Evolutionary conservation across 2,113 vertebrate species (phyloP).

Genomic region (Scatophagus argus): DNA sequence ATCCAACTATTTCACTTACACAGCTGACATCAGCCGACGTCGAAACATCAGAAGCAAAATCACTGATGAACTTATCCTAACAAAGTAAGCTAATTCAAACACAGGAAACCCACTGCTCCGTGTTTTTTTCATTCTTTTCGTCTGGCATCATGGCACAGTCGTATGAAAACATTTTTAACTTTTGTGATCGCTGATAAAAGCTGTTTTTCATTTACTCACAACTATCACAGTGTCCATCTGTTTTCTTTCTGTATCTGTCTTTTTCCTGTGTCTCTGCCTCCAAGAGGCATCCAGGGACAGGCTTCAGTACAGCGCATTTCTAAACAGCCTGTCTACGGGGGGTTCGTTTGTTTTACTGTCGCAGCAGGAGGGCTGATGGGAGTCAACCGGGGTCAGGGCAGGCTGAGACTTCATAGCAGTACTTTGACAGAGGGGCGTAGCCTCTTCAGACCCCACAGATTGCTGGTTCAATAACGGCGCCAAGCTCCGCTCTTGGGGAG

Average conservation of each 20-base stretch:
- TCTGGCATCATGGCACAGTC: constrained; percentile 6
- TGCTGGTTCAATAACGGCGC: constrained; percentile 75
- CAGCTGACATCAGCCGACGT: constrained; percentile 31
- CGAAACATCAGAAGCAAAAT: constrained; percentile 52
- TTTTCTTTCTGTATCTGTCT: constrained; percentile 52
- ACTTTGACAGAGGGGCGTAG: constrained; percentile 76
- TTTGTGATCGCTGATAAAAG: constrained; percentile 13
- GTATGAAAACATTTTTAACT: constrained; percentile 30
- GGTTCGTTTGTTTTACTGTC: constrained; percentile 82
- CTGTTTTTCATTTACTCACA: constrained; percentile 2
- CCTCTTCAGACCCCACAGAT: constrained; percentile 78
- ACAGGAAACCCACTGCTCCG: constrained; percentile 3
- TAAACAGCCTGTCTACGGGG: constrained; percentile 78
- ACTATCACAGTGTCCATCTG: neutral
- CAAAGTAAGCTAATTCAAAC: constrained; percentile 23
- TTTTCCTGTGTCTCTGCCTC: constrained; percentile 48
- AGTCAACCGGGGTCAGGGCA: constrained; percentile 81
- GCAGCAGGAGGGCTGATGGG: constrained; percentile 77
- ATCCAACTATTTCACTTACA: constrained; percentile 39
- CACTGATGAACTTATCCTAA: constrained; percentile 5
- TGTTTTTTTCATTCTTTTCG: neutral
- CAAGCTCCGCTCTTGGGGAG: constrained; percentile 53
- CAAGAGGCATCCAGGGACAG: constrained; percentile 69
- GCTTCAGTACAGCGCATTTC: constrained; percentile 71
- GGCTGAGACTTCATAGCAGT: constrained; percentile 67